phyloP scores from a whole-genome alignment of 2,113 vertebrate species.

The Anser brachyrhynchus region DNA sequence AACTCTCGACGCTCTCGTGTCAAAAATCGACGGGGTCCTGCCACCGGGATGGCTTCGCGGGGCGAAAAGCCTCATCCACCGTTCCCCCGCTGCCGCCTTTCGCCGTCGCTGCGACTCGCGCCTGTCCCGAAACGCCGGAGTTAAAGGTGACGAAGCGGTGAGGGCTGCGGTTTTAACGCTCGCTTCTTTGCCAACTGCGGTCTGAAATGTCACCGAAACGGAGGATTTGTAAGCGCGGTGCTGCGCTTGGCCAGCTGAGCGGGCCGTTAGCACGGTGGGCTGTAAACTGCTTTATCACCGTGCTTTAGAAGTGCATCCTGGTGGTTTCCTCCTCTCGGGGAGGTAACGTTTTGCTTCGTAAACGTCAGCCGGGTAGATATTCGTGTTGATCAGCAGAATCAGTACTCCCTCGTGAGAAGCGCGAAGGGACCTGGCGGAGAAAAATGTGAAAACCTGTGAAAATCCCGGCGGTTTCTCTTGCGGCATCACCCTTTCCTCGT shows the following conservation, averaged over 20 bases:
- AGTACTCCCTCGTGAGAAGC: neutral
- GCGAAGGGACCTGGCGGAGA: neutral
- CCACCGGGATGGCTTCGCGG: neutral
- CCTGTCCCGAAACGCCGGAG: neutral
- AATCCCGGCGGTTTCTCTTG: neutral
- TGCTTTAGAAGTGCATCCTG: constrained; percentile 21
- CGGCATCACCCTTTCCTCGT: neutral
- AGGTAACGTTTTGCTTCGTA: constrained; percentile 43
- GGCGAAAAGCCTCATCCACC: neutral
- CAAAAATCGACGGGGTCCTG: neutral
- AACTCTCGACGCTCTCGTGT: neutral
- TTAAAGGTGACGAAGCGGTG: neutral
- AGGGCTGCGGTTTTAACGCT: neutral
- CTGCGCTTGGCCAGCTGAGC: constrained; percentile 11
- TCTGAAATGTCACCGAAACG: constrained; percentile 12
- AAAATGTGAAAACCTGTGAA: no score
- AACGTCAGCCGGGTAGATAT: neutral
- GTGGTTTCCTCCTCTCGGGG: constrained; percentile 45
- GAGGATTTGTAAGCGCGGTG: constrained; percentile 24
- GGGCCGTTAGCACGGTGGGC: constrained; percentile 18
- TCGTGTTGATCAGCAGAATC: neutral
- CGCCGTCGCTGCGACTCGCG: neutral
- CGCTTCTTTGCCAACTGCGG: neutral
- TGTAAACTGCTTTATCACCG: neutral
- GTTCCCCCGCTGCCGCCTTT: neutral